A percentile compares a stretch with the other conserved stretches of the same genome.
Conservation (phyloP, 2,888 invertebrate species). For the Ligdia adustata region DNA sequence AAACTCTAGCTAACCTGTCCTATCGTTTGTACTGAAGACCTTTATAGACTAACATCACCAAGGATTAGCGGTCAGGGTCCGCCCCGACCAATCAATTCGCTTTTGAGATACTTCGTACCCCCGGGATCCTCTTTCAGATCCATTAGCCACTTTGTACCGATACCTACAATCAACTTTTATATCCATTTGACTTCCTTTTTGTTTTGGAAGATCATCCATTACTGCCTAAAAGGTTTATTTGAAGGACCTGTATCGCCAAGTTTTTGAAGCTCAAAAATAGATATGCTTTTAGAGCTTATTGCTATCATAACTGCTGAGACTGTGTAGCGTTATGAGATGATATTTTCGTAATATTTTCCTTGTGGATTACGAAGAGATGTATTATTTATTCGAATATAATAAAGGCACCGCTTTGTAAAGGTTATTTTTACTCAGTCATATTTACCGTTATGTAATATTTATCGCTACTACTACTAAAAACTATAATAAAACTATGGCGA, state of each 20-base stretch:
- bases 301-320: background rate
- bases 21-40: slow-evolving; percentile 10
- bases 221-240: slow-evolving; percentile 57
- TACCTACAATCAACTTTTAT: slow-evolving; percentile 53
- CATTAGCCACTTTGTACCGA: slow-evolving; percentile 59
- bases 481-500: too few species aligned
- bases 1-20: slow-evolving; percentile 7
- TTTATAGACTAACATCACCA: slow-evolving; percentile 26
- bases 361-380: too few species aligned
- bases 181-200: slow-evolving; percentile 59
- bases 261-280: slow-evolving; percentile 21
- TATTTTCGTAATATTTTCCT: too few species aligned
- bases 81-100: slow-evolving; percentile 53
- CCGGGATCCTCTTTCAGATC: slow-evolving; percentile 54
- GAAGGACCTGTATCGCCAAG: slow-evolving; percentile 3
- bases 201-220: slow-evolving; percentile 68
- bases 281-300: background rate
- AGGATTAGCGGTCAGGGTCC: slow-evolving; percentile 37
- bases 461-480: too few species aligned
- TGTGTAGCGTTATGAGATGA: too few species aligned
- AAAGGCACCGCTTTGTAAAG: too few species aligned
- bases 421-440: too few species aligned
- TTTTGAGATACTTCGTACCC: slow-evolving; percentile 51
- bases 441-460: too few species aligned
- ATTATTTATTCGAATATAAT: too few species aligned